A percentile compares a stretch with the other conserved stretches of the same genome.
These are phyloP conservation scores for Drosophila ochracea DNA, from an alignment of 2,888 invertebrate species.

Conservation along the genomic window DNA sequence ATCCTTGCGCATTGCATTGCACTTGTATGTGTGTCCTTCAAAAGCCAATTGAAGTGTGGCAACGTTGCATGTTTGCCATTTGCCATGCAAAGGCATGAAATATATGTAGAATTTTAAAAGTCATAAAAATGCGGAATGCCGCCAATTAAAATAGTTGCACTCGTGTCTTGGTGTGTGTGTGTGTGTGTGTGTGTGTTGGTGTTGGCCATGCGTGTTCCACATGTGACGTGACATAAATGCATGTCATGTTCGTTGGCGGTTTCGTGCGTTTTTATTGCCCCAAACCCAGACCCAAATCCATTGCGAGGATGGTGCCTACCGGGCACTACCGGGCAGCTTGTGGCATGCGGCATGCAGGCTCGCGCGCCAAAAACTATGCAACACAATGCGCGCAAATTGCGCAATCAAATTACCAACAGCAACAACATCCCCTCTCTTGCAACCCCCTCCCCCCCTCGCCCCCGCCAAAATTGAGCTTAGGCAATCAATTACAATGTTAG, in stretches of 20 bases:
- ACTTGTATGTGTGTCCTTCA: conserved; percentile 62
- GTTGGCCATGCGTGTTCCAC: conserved; percentile 72
- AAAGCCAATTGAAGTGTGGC: conserved; percentile 78
- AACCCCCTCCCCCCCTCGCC: neutral
- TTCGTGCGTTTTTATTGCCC: conserved; percentile 59
- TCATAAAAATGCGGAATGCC: conserved; percentile 84
- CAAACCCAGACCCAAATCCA: neutral
- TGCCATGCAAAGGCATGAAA: conserved; percentile 64
- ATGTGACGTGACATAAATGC: conserved; percentile 84
- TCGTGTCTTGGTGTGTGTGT: conserved; percentile 21
- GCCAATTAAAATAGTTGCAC: conserved; percentile 83
- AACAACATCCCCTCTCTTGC: conserved; percentile 24
- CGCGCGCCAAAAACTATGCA: conserved; percentile 82
- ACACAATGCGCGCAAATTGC: conserved; percentile 83
- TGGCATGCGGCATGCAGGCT: conserved; percentile 41
- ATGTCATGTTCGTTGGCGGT: conserved; percentile 82
- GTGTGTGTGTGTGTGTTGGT: conserved; percentile 30
- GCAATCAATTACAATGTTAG: conserved; percentile 79
- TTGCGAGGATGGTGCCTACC: neutral
- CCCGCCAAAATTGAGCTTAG: conserved; percentile 55
- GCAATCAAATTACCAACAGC: conserved; percentile 77
- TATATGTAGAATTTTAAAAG: conserved; percentile 82
- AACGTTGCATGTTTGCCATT: conserved; percentile 67
- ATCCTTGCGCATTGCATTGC: conserved; percentile 41
- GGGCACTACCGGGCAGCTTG: conserved; percentile 7